A percentile compares a stretch with the other conserved stretches of the same genome.
Evolutionary conservation across 2,888 invertebrate genomes (phyloP).

Genomic region (Holacanthella duospinosa): DNA sequence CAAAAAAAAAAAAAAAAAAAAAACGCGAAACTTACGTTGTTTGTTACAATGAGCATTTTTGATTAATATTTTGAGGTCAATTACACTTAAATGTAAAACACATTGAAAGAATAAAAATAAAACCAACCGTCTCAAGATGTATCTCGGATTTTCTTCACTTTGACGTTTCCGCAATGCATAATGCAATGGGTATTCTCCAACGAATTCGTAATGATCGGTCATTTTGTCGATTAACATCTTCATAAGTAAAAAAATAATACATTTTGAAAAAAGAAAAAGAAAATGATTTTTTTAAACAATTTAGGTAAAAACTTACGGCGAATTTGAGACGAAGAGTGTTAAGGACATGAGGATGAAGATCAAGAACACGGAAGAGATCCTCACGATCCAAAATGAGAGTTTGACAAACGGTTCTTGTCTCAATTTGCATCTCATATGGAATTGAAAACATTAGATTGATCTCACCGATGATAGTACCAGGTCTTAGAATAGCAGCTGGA

Average conservation of each 20-base stretch:
- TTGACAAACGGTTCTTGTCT: slow-evolving; percentile 25
- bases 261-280: no score
- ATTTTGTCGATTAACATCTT: no score
- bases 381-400: slow-evolving; percentile 8
- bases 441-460: slow-evolving; percentile 24
- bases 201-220: neutral
- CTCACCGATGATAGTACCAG: slow-evolving; percentile 29
- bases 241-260: no score
- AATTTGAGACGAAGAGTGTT: neutral
- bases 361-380: neutral
- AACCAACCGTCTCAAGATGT: no score
- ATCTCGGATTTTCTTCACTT: no score
- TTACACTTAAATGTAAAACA: no score
- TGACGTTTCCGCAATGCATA: no score
- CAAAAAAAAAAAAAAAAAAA: neutral
- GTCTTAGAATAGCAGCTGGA: slow-evolving; percentile 18
- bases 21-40: no score
- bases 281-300: no score
- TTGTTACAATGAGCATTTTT: no score
- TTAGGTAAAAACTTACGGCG: neutral
- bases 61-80: no score
- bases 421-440: slow-evolving; percentile 19
- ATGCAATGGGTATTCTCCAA: neutral
- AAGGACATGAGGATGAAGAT: neutral
- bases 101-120: no score